A percentile compares a stretch with the other conserved stretches of the same genome.
Evolutionary conservation across 2,888 invertebrate genomes (phyloP).

Genomic region (Drosophila mercatorum): DNA sequence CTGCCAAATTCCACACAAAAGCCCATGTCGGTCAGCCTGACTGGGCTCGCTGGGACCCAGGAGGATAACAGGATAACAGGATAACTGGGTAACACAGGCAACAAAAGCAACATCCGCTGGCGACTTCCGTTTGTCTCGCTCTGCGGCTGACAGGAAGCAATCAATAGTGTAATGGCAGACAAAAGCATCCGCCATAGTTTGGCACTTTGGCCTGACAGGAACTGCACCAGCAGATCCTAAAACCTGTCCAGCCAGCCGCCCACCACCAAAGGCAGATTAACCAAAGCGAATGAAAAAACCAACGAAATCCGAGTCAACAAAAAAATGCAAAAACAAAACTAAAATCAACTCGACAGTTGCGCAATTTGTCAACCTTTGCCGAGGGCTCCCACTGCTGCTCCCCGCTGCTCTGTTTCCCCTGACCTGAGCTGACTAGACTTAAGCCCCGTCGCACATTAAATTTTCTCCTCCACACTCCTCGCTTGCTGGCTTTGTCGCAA

Average conservation of each 20-base stretch:
- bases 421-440: conserved; percentile 6
- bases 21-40: conserved; percentile 28
- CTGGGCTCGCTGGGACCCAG: conserved; percentile 3
- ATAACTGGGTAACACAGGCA: conserved; percentile 28
- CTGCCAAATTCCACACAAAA: conserved; percentile 53
- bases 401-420: background rate
- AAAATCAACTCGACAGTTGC: conserved; percentile 35
- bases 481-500: conserved; percentile 40
- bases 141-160: conserved; percentile 78
- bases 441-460: conserved; percentile 20
- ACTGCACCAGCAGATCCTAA: conserved; percentile 13
- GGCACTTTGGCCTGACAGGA: conserved; percentile 38
- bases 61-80: conserved; percentile 7
- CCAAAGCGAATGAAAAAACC: background rate
- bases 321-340: conserved; percentile 45
- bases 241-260: background rate
- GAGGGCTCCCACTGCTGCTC: background rate
- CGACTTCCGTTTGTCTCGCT: conserved; percentile 62
- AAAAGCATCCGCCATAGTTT: conserved; percentile 67
- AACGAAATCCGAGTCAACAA: conserved; percentile 37
- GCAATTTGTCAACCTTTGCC: conserved; percentile 68
- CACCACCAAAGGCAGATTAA: background rate
- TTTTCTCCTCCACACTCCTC: background rate
- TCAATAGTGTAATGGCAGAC: conserved; percentile 80
- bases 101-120: conserved; percentile 68